Percentiles rank a stretch among this genome's conserved stretches.
Evolutionary conservation across 2,797 vertebrate genomes (phyloP).

Genomic region (Micropoecilia bifurca): DNA sequence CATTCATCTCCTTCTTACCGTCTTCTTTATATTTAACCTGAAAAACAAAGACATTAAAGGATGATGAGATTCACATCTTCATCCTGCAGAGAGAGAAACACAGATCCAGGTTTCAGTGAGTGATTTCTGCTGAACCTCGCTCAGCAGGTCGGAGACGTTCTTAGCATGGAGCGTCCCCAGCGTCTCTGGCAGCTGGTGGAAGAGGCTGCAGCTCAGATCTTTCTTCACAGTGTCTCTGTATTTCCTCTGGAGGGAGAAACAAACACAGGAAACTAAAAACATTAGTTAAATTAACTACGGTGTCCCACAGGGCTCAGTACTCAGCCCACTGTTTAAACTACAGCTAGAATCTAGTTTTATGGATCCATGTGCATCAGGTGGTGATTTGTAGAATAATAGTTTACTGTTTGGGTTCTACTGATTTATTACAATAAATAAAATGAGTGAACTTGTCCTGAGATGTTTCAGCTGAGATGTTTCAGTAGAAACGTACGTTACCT

Average conservation of each 20-base stretch:
- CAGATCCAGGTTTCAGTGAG: not conserved
- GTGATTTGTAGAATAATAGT: not conserved
- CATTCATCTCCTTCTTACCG: conserved; percentile 75
- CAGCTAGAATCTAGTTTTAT: not conserved
- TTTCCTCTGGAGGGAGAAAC: conserved; percentile 46
- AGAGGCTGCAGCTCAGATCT: conserved; percentile 69
- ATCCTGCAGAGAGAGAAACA: not conserved
- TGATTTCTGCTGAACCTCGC: conserved; percentile 75
- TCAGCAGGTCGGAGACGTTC: conserved; percentile 84
- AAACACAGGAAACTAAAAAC: not conserved
- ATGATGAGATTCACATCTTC: not conserved
- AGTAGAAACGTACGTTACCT: conserved; percentile 70
- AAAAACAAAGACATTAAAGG: conserved; percentile 37
- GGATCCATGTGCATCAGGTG: not conserved
- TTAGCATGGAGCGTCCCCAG: conserved; percentile 86
- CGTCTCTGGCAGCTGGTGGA: conserved; percentile 86
- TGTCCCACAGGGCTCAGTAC: conserved; percentile 3
- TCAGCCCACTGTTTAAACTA: not conserved
- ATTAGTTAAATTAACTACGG: not conserved
- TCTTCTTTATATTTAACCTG: conserved; percentile 90
- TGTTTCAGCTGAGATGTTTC: no score
- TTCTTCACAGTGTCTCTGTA: conserved; percentile 53
- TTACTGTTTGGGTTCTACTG: not conserved
- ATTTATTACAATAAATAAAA: no score
- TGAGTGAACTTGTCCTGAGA: no score